These are phyloP conservation scores for Lampropteryx suffumata DNA, from an alignment of 2,888 invertebrate genomes.

Conservation along the genomic window DNA sequence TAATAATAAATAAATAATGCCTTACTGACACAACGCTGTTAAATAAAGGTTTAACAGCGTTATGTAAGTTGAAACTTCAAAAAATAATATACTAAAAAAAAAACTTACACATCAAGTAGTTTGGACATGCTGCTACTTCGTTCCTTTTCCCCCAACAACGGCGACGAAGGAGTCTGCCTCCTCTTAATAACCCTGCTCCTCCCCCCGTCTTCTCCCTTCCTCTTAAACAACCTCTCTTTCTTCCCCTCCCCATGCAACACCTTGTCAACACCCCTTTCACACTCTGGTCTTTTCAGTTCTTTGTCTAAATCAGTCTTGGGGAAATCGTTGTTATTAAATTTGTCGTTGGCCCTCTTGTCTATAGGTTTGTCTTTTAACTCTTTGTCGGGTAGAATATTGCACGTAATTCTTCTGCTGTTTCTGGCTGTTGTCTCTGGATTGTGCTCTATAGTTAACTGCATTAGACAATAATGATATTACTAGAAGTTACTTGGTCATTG, in stretches of 20 bases:
- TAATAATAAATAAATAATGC: no score
- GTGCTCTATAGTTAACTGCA: slow-evolving; percentile 93
- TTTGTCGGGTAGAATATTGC: slow-evolving; percentile 34
- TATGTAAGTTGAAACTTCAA: no score
- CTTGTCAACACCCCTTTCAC: slow-evolving; percentile 53
- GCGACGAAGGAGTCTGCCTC: slow-evolving; percentile 63
- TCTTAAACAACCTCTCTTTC: slow-evolving; percentile 72
- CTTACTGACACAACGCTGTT: no score
- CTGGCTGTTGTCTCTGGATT: slow-evolving; percentile 86
- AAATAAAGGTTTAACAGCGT: no score
- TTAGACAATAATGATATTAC: background rate
- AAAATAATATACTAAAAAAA: no score
- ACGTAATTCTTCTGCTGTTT: slow-evolving; percentile 38
- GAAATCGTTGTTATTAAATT: slow-evolving; percentile 46
- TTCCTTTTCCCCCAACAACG: slow-evolving; percentile 87
- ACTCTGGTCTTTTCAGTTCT: slow-evolving; percentile 30
- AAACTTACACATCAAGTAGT: slow-evolving; percentile 86
- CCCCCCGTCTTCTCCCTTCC: slow-evolving; percentile 68
- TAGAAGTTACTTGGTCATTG: no score
- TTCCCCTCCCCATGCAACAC: slow-evolving; percentile 59
- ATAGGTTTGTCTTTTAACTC: background rate
- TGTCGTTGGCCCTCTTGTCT: slow-evolving; percentile 4
- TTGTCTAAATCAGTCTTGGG: slow-evolving; percentile 19
- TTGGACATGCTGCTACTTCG: slow-evolving; percentile 94
- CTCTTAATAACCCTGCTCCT: slow-evolving; percentile 59